Evolutionary conservation across 2,888 invertebrate species (phyloP), one percentile per base, ranked within the genome.

Genomic region (Lysandra bellargus): DNA sequence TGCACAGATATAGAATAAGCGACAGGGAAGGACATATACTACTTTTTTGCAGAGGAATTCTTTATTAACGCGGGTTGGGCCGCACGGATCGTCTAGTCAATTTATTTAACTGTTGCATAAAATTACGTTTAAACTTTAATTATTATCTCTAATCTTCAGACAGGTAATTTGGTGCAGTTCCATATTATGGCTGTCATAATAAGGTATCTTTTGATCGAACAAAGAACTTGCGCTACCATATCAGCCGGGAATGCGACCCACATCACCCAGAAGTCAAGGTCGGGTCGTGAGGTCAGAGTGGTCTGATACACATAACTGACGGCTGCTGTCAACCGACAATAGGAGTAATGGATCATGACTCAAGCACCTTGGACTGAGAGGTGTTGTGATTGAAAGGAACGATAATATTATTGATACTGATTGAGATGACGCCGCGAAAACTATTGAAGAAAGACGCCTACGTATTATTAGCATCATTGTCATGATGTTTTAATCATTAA

Each of bases 301-400:
- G 53, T 57, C 76, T 76, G 76, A 30, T 76, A 76, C 76, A 76
- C 33, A 33, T 76, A 76, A 76, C 17, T 76, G 76, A 75, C 75
- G 7, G 44, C 40, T 7, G 76, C 57, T 30, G 76, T 76, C 76
- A 53, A 33, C 23, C 53, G 53, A 76, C 76, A 76, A 76, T 76
- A 33, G 57, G 76, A 5, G 76, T 76, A 53, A 76, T 76, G 76
- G 76, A 76, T 17, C 23, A 23, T 30, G n/a, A n/a, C 12, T 44
- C n/a, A 44, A 9, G n/a, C 7, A 49, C 75, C 44, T 49, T 23
- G 75, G 44, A 49, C 0, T n/a, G n/a, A 73, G 73, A 33, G 49
- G 49, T 75, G 75, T 75, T 9, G 9, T 49, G 49, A 75, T 37
- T 69, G 37, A 37, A 69, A 14, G 33, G 5, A 37, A 69, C 2